Evolutionary conservation across 2,797 vertebrate species (phyloP), one percentile per base, ranked within the genome.

Genomic region (Tragopan temminckii): DNA sequence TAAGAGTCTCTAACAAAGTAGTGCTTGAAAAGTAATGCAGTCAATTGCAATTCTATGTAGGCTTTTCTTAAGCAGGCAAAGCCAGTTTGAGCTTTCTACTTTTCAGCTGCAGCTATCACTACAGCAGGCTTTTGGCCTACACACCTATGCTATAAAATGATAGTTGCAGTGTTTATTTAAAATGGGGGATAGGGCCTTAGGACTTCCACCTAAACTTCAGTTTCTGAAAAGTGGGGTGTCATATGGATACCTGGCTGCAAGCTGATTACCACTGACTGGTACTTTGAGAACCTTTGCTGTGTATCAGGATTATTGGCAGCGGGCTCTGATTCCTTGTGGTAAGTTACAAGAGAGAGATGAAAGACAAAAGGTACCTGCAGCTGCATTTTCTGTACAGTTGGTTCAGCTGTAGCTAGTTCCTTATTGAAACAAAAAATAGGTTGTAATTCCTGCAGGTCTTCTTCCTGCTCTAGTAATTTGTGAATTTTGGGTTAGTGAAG

Each of bases 391-490:
- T 4, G 40, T 69, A 9, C 27, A 40, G 18, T 16, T 67, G 10
- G 6, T 72, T 55, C n/a, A 84, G 29, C 46, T 38, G 57, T 43
- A 77, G 27, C 36, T 74, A 70, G 33, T 35, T 74, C 1, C 0
- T 45, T 81, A 11, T 13, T 70, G 36, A 62, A 87, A 33, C 35
- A 29, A 5, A 83, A 66, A 38, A 35, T 81, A 11, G 2, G 3
- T 78, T 0, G 0, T 71, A 38, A 35, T 23, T 70, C 35, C 68
- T 0, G 0, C 15, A 21, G 7, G n/a, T 67, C 13, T 63, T 67
- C 3, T 57, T 31, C 11, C 17, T 40, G 7, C 35, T 9, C 57
- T 40, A 84, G n/a, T 63, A 50, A 21, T 19, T 23, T 61, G 9
- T 50, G 31, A 55, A 17, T 68, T 20, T 63, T 23, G 25, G 43